Conservation (phyloP, 2,888 invertebrate genomes). For the Ectemnius lituratus region DNA sequence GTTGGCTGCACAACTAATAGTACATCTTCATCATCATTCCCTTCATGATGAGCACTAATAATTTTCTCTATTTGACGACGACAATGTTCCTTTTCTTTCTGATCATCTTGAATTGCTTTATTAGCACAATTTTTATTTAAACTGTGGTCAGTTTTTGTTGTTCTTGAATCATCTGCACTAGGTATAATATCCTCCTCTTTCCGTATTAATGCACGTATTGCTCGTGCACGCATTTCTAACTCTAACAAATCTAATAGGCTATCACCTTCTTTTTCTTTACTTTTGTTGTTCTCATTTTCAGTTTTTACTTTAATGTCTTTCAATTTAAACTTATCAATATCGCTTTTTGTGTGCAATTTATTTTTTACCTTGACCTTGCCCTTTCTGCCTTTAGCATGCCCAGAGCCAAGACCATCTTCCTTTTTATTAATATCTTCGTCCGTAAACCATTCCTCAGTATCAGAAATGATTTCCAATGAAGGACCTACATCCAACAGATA, state of each 20-base stretch:
- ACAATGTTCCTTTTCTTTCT: conserved; percentile 51
- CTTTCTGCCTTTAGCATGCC: conserved; percentile 29
- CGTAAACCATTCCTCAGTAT: conserved; percentile 74
- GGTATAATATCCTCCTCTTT: conserved; percentile 74
- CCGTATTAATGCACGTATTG: conserved; percentile 79
- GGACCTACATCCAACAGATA: conserved; percentile 62
- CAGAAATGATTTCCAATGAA: conserved; percentile 76
- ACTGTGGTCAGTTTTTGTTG: conserved; percentile 25
- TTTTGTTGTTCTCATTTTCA: conserved; percentile 59
- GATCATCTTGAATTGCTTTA: conserved; percentile 54
- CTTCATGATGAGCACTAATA: conserved; percentile 59
- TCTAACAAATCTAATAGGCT: conserved; percentile 80
- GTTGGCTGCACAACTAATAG: conserved; percentile 74
- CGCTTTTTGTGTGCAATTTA: not conserved
- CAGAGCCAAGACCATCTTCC: conserved; percentile 56
- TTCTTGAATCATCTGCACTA: conserved; percentile 30
- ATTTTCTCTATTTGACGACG: conserved; percentile 65
- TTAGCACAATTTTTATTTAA: conserved; percentile 40
- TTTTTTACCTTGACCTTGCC: conserved; percentile 53
- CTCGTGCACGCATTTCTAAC: conserved; percentile 81
- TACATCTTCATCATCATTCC: conserved; percentile 74
- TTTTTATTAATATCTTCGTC: conserved; percentile 66
- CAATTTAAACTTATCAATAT: conserved; percentile 45
- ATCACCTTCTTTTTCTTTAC: conserved; percentile 74
- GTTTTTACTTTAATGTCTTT: conserved; percentile 61